Percentiles rank a stretch among this genome's conserved stretches.
Conservation (phyloP, 2,113 vertebrate genomes). For the Callithrix jacchus region DNA sequence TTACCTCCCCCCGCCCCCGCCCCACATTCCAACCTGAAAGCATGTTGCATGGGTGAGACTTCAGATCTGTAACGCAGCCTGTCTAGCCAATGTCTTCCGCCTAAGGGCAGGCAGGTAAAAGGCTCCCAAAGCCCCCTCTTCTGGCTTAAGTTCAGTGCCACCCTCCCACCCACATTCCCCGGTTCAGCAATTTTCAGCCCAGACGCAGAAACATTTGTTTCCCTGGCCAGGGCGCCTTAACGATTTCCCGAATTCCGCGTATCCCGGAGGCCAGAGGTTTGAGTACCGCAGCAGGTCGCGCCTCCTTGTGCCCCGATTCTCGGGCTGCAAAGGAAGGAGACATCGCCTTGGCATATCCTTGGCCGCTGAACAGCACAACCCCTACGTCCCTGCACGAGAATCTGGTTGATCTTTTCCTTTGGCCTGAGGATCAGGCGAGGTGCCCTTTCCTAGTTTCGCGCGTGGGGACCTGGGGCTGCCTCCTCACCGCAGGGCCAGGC, state of each 20-base stretch:
- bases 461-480: fast-evolving
- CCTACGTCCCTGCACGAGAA: too few relatives aligned
- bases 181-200: not conserved
- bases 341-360: not conserved
- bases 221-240: not conserved
- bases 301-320: not conserved
- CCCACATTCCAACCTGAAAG: not conserved
- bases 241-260: not conserved
- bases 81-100: not conserved
- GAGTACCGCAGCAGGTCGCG: not conserved
- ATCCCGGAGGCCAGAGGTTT: not conserved
- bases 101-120: not conserved
- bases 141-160: not conserved
- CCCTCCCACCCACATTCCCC: fast-evolving
- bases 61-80: not conserved
- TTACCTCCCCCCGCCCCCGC: too few relatives aligned
- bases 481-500: fast-evolving
- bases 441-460: not conserved
- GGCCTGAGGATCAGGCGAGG: not conserved
- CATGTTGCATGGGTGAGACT: not conserved
- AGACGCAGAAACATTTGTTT: not conserved
- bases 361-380: not conserved
- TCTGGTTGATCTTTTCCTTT: fast-evolving
- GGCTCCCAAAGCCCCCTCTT: not conserved
- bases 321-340: not conserved